Evolutionary conservation across 2,888 invertebrate genomes (phyloP), one percentile per base, ranked within the genome.

Genomic region (Xestobium rufovillosum): DNA sequence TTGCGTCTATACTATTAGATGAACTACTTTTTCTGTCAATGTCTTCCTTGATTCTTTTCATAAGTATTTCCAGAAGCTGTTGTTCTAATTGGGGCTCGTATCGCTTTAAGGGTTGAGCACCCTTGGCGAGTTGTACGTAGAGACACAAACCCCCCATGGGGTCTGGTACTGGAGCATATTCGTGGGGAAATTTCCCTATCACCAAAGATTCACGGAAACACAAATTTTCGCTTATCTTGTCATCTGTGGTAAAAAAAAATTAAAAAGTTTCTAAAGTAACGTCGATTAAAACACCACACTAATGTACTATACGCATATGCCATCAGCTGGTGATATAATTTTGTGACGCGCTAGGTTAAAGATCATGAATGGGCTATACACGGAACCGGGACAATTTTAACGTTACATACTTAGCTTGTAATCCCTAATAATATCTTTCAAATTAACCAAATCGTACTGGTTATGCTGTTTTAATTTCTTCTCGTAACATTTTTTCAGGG

Each of bases 131-230:
- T 67, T 65, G 69, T 57, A 73, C 43, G 62, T 71, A 45, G 58
- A 73, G 40, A 61, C 69, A 44, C 57, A 68, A 19, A 43, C 65
- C 50, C 50, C 69, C 48, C 50, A 62, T 60, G 3, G 40, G 51
- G 6, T 19, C 17, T 3, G 43, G 38, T 6, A 31, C 28, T 2
- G 14, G 9, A 1, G 34, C 19, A 3, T 26, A 19, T 2, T 15
- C 23, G 43, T 57, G 53, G 47, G 71, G 68, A 4, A 71, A 65
- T 47, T 69, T 71, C 51, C 73, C 72, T 33, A 76, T 63, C 31
- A 76, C 50, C 29, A 76, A 55, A 3, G 68, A 67, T 60, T 76
- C 76, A 14, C 66, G 66, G 52, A 76, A 76, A 48, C 70, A 66
- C 47, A 76, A 47, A 44, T 69, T 59, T 45, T 67, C 57, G 49